phyloP scores from a whole-genome alignment of 2,888 invertebrate genomes.

The Hirtodrosophila cameraria region DNA sequence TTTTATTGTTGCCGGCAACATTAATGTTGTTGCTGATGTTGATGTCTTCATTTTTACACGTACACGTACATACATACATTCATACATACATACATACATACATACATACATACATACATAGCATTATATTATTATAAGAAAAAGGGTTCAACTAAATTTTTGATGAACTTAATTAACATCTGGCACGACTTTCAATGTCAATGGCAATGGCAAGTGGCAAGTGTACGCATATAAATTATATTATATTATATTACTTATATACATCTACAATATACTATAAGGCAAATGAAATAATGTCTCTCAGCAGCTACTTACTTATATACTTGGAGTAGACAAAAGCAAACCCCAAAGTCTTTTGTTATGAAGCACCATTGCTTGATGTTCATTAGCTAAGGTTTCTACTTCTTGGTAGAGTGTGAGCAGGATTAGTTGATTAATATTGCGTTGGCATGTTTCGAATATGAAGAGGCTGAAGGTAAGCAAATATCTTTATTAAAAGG shows the following conservation, averaged over 20 bases:
- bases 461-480: slow-evolving; percentile 6
- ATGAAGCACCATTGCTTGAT: slow-evolving; percentile 10
- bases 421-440: slow-evolving; percentile 47
- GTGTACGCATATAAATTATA: slow-evolving; percentile 42
- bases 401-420: neutral
- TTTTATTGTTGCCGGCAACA: slow-evolving; percentile 63
- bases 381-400: slow-evolving; percentile 29
- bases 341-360: slow-evolving; percentile 34
- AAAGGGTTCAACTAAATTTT: slow-evolving; percentile 39
- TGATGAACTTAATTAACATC: slow-evolving; percentile 75
- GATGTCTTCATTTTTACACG: slow-evolving; percentile 72
- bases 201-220: slow-evolving; percentile 60
- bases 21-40: slow-evolving; percentile 32
- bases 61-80: too few relatives aligned
- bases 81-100: too few relatives aligned
- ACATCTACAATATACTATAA: slow-evolving; percentile 2
- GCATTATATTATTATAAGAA: too few relatives aligned
- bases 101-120: too few relatives aligned
- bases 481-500: neutral
- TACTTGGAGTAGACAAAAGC: slow-evolving; percentile 15
- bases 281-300: slow-evolving; percentile 64
- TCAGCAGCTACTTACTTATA: too few relatives aligned
- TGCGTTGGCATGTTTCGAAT: slow-evolving; percentile 33
- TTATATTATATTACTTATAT: slow-evolving; percentile 21
- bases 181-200: slow-evolving; percentile 74